Base-by-base conservation (phyloP, 2,113 vertebrate genomes). In the Actinemys pallida region DNA sequence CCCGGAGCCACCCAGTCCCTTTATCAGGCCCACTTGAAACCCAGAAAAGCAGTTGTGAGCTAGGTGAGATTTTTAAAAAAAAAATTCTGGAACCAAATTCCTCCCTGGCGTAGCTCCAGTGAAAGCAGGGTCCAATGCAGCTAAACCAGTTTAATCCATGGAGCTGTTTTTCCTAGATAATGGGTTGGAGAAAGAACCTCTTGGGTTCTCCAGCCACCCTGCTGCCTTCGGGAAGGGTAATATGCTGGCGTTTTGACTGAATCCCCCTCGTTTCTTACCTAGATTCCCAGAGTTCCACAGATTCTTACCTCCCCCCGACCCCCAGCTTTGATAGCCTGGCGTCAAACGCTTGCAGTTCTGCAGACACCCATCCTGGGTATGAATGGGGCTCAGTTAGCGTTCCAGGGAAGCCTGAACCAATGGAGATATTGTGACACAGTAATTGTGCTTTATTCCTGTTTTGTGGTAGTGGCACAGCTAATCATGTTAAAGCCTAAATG, bases 401-500 rank as follows among this genome's bases (percentile, higher is more conserved):
- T 85, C 88, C 49, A 54, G 82, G 79, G 75, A 83, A 90, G 42
- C n/a, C 25, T 54, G 72, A 88, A 53, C 72, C 84, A n/a, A 27
- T 39, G 82, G 78, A 83, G 79, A 4, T 56, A 79, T 49, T 78
- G 81, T 69, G 42, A 42, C 53, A 81, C 87, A 79, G 78, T 31
- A 86, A 29, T 76, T 42, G 56, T 88, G 24, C 56, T 89, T 75
- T 85, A 54, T 69, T 80, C 69, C 69, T 86, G 84, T 72, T 78
- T 17, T 19, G 87, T 81, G 89, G 65, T 87, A 88, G 45, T 82
- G 90, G 80, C 86, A 35, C 69, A 81, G 49, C 94, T 93, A 92
- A 94, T 93, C 90, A 42, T 49, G 86, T 93, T 93, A 88, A 93
- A 88, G 53, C 90, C 78, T 81, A 90, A 92, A 92, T 91, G 90